These are phyloP conservation scores for Tympanuchus pallidicinctus DNA, from an alignment of 2,113 vertebrate genomes.

Conservation along the genomic window DNA sequence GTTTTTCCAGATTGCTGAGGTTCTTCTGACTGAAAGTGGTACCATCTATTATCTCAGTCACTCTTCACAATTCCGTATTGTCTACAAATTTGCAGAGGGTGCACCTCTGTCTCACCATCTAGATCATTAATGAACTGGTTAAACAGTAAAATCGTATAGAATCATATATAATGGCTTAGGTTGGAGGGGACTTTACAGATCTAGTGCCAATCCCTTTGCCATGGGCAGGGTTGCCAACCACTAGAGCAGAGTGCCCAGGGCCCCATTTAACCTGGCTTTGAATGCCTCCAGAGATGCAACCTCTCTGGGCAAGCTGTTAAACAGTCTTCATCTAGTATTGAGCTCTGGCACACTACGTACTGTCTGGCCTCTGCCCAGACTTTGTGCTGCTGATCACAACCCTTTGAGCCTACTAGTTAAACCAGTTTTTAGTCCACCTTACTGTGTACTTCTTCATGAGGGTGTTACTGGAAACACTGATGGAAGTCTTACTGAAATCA, in stretches of 20 bases:
- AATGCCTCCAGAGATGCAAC: no score
- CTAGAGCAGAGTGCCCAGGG: no score
- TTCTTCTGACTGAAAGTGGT: neutral
- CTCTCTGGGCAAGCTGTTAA: no score
- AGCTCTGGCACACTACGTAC: neutral
- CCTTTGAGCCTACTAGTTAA: no score
- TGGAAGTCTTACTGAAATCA: neutral
- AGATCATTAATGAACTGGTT: neutral
- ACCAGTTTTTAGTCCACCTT: no score
- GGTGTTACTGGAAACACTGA: neutral
- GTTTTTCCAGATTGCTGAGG: neutral
- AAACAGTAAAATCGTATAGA: neutral
- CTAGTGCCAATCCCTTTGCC: no score
- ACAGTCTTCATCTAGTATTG: no score
- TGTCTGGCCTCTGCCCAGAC: neutral
- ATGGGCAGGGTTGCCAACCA: no score
- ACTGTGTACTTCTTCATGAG: neutral
- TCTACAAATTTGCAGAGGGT: neutral
- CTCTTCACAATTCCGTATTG: neutral
- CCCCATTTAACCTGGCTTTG: no score
- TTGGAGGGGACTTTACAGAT: no score
- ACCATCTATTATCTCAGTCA: neutral
- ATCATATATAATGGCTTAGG: no score
- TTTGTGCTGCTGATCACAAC: no score
- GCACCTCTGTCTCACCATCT: neutral